Conservation (phyloP, 2,888 invertebrate species). For the Lasioglossum marginatum region DNA sequence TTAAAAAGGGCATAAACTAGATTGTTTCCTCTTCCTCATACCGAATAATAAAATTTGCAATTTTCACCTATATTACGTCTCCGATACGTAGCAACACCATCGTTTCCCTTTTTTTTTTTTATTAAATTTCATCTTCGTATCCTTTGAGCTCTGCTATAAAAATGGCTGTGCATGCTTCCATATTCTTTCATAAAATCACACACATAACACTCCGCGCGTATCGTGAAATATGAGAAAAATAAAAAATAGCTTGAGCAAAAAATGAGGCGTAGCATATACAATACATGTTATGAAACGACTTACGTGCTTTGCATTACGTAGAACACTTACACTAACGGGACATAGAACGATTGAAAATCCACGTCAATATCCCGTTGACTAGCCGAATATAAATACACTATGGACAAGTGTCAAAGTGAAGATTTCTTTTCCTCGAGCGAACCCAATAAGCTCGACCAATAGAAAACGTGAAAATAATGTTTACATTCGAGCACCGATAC, state of each 20-base stretch:
- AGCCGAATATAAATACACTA: constrained; percentile 75
- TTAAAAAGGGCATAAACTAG: constrained; percentile 45
- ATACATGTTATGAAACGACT: constrained; percentile 64
- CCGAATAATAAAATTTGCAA: constrained; percentile 38
- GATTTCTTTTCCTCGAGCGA: constrained; percentile 45
- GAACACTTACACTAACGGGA: constrained; percentile 76
- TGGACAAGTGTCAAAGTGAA: constrained; percentile 60
- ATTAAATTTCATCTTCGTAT: constrained; percentile 36
- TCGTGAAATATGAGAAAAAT: constrained; percentile 65
- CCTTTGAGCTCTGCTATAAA: constrained; percentile 68
- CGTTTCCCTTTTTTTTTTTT: constrained; percentile 29
- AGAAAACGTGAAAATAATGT: constrained; percentile 62
- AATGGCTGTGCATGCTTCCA: constrained; percentile 66
- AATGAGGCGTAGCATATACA: constrained; percentile 66
- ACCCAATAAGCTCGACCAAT: constrained; percentile 61
- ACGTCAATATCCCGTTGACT: constrained; percentile 79
- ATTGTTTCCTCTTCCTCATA: constrained; percentile 25
- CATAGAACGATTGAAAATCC: constrained; percentile 68
- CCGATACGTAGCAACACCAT: constrained; percentile 14
- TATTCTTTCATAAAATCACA: constrained; percentile 69
- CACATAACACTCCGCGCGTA: constrained; percentile 74
- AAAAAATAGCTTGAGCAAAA: constrained; percentile 73
- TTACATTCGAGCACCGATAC: constrained; percentile 58
- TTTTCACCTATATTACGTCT: constrained; percentile 45
- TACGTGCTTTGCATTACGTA: constrained; percentile 66